A percentile compares a stretch with the other conserved stretches of the same genome.
phyloP scores from a whole-genome alignment of 2,113 vertebrate genomes.

The Capra hircus region DNA sequence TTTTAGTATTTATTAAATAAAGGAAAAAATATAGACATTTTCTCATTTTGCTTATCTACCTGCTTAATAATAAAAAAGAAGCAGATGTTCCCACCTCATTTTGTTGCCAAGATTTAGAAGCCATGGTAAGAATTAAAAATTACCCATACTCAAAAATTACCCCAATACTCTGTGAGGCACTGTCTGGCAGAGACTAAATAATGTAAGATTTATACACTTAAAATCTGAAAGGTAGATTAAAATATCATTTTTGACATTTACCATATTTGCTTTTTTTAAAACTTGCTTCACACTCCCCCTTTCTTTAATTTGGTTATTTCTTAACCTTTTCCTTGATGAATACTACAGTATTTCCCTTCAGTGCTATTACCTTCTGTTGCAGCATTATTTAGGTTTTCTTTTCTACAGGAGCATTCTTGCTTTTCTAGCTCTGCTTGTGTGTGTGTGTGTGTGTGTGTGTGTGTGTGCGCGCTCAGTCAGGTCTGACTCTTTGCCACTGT shows the following conservation, averaged over 20 bases:
- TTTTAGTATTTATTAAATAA: slow-evolving; percentile 28
- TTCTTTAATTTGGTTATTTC: background rate
- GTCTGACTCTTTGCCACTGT: background rate
- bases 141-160: background rate
- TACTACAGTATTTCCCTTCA: background rate
- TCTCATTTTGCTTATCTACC: slow-evolving; percentile 32
- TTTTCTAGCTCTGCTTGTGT: background rate
- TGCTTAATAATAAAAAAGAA: slow-evolving; percentile 17
- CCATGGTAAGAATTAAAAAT: background rate
- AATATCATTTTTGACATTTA: background rate
- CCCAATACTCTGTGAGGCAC: background rate
- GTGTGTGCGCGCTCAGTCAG: background rate
- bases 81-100: background rate
- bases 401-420: background rate
- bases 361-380: background rate
- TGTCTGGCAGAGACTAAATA: slow-evolving; percentile 27
- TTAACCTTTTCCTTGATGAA: background rate
- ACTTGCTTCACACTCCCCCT: background rate
- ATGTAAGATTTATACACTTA: background rate
- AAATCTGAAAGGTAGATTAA: background rate
- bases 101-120: slow-evolving; percentile 2
- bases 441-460: background rate
- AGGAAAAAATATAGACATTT: background rate
- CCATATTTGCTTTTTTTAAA: background rate
- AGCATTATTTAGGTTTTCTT: background rate